Percentiles rank a stretch among this genome's conserved stretches.
Conservation (phyloP, 1,140 invertebrate species). For the Caenorhabditis brenneri region DNA sequence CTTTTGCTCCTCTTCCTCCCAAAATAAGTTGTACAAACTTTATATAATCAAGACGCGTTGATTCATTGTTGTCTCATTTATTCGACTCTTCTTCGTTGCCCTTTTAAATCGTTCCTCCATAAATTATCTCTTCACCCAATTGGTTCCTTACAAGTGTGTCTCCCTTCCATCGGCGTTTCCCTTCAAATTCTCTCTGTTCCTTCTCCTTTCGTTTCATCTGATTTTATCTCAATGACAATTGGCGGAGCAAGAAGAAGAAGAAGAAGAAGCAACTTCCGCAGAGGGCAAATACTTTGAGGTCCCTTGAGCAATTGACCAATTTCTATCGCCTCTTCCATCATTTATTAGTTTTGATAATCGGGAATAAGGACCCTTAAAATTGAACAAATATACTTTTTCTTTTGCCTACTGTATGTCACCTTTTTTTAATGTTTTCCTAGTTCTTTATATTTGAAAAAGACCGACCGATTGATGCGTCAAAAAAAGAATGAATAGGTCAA, state of each 20-base stretch:
- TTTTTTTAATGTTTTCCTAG: neutral
- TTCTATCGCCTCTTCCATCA: neutral
- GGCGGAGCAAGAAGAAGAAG: neutral
- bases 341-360: conserved; percentile 37
- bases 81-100: neutral
- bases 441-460: neutral
- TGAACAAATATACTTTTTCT: conserved; percentile 21
- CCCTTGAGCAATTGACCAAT: conserved; percentile 18
- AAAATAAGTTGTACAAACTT: neutral
- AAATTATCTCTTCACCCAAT: conserved; percentile 40
- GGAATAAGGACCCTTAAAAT: conserved; percentile 9
- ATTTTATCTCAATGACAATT: conserved; percentile 44
- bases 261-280: conserved; percentile 8
- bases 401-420: neutral
- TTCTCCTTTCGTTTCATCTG: conserved; percentile 9
- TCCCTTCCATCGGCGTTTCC: neutral
- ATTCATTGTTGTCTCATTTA: neutral
- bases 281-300: conserved; percentile 37
- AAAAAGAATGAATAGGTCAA: neutral
- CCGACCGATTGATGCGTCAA: conserved; percentile 1
- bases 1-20: neutral
- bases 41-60: conserved; percentile 36
- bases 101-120: conserved; percentile 7
- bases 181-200: neutral
- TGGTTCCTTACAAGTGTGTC: conserved; percentile 32